A percentile compares a stretch with the other conserved stretches of the same genome.
phyloP scores from a whole-genome alignment of 2,888 invertebrate genomes.

The Allophyes oxyacanthae region DNA sequence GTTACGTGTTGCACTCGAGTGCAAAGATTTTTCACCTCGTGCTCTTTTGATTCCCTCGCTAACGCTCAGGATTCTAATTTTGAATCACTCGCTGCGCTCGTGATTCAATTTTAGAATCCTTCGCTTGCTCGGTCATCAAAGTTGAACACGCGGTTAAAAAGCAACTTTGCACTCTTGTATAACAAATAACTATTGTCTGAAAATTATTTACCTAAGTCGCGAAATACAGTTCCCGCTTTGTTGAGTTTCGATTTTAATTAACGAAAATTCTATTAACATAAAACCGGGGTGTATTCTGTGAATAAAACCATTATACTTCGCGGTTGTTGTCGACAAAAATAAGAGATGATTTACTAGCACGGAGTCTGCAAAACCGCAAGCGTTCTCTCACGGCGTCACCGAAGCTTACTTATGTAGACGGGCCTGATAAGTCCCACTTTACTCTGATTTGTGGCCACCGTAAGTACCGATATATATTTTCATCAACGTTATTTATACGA shows the following conservation, averaged over 20 bases:
- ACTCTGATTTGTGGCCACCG: constrained; percentile 74
- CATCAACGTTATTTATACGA: constrained; percentile 78
- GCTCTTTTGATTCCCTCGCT: too few species aligned
- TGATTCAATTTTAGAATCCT: too few species aligned
- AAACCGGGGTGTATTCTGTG: constrained; percentile 9
- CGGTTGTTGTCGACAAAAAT: constrained; percentile 52
- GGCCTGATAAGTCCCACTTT: constrained; percentile 68
- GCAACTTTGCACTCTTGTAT: too few species aligned
- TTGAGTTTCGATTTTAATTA: constrained; percentile 31
- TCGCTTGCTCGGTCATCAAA: too few species aligned
- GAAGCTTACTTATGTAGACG: constrained; percentile 64
- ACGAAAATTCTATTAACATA: constrained; percentile 33
- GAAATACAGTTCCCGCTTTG: neutral
- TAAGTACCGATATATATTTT: constrained; percentile 75
- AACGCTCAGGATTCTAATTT: too few species aligned
- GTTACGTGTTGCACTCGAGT: too few species aligned
- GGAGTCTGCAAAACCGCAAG: constrained; percentile 43
- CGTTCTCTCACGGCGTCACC: constrained; percentile 50
- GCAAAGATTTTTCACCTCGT: too few species aligned
- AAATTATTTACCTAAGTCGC: too few species aligned
- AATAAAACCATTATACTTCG: constrained; percentile 34
- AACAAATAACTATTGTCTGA: too few species aligned
- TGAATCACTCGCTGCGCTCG: too few species aligned
- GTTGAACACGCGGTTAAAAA: too few species aligned
- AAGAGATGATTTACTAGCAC: constrained; percentile 49